Percentiles rank a stretch among this genome's conserved stretches.
phyloP scores from a whole-genome alignment of 2,113 vertebrate genomes.

The Pleuronectes platessa region DNA sequence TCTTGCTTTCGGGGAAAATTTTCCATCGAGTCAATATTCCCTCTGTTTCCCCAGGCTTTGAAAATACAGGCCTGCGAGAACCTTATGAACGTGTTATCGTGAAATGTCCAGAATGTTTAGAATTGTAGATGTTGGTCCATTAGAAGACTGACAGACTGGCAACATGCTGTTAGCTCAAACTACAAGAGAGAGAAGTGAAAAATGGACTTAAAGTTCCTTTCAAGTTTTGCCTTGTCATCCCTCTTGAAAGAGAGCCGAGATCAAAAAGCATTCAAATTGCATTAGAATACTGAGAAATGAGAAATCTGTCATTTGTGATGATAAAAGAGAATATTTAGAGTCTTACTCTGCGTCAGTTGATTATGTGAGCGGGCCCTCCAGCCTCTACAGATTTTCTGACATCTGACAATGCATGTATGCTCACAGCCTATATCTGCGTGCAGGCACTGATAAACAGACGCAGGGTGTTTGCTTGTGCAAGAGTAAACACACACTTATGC shows the following conservation, averaged over 20 bases:
- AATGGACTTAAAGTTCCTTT: constrained; percentile 63
- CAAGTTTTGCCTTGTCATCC: constrained; percentile 26
- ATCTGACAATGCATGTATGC: constrained; percentile 16
- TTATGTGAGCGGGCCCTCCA: constrained; percentile 31
- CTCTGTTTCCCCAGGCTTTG: neutral
- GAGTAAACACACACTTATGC: neutral
- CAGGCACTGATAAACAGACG: constrained; percentile 12
- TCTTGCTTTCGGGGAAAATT: neutral
- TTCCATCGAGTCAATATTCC: neutral
- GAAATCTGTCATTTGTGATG: constrained; percentile 71
- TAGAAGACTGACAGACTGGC: neutral
- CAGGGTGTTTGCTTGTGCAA: neutral
- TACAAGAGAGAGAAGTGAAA: constrained; percentile 28
- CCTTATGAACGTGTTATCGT: neutral
- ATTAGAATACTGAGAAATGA: constrained; percentile 60
- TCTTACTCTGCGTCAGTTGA: constrained; percentile 53
- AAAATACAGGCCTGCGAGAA: neutral
- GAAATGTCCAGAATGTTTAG: constrained; percentile 3
- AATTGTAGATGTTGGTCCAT: neutral
- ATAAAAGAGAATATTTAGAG: constrained; percentile 77
- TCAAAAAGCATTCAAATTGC: constrained; percentile 66
- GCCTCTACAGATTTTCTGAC: constrained; percentile 27
- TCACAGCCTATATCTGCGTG: neutral
- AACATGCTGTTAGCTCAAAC: constrained; percentile 31
- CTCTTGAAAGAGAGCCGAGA: constrained; percentile 50